Conservation (phyloP, 2,888 invertebrate genomes). For the Mylabris sibirica region DNA sequence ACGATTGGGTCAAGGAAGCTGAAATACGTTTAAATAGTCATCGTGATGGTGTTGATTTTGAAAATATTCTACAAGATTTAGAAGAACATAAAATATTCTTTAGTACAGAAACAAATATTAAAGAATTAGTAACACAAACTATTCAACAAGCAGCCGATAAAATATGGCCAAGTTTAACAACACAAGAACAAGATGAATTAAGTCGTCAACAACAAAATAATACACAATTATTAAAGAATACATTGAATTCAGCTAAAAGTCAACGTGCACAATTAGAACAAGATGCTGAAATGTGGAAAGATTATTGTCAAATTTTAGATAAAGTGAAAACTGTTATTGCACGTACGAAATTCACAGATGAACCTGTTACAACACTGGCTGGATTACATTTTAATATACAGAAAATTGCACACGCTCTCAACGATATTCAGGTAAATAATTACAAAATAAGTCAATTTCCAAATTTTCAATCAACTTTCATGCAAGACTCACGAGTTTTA, state of each 20-base stretch:
- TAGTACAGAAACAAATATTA: constrained; percentile 77
- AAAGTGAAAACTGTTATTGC: constrained; percentile 79
- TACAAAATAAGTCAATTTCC: constrained; percentile 7
- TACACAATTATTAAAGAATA: constrained; percentile 82
- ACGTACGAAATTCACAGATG: constrained; percentile 79
- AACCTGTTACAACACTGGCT: constrained; percentile 80
- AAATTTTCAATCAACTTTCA: background rate
- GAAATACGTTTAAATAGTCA: constrained; percentile 78
- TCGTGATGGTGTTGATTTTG: constrained; percentile 88
- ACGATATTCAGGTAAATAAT: constrained; percentile 75
- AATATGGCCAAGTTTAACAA: constrained; percentile 85
- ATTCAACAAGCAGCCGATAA: constrained; percentile 86
- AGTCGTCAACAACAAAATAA: constrained; percentile 83
- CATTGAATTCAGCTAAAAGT: constrained; percentile 82
- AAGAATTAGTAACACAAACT: constrained; percentile 80
- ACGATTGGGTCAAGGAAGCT: constrained; percentile 85
- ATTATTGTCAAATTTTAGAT: constrained; percentile 80
- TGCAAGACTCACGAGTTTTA: too few species aligned
- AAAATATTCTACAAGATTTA: constrained; percentile 80
- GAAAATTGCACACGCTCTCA: constrained; percentile 79
- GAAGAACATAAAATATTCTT: constrained; percentile 90
- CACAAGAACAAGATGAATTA: constrained; percentile 83
- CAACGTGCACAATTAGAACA: constrained; percentile 82
- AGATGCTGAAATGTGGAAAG: constrained; percentile 84
- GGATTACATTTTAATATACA: constrained; percentile 85